These are phyloP conservation scores for Apodemia zela DNA, from an alignment of 2,888 invertebrate species.

Conservation along the genomic window DNA sequence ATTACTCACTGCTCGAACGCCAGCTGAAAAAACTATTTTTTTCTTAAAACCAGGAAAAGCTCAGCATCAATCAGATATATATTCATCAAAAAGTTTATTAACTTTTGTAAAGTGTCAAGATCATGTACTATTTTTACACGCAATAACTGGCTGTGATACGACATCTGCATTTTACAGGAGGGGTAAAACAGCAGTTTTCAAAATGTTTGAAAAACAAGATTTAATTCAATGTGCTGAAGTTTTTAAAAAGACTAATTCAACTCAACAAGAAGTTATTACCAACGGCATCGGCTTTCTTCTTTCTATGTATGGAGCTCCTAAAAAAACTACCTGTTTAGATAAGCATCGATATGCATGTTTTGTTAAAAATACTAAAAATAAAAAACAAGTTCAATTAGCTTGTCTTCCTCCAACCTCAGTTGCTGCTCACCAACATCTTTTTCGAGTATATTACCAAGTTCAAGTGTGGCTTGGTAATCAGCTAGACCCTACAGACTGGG, in stretches of 20 bases:
- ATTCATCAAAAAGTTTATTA: slow-evolving; percentile 35
- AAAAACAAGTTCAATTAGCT: slow-evolving; percentile 25
- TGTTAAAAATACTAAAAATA: slow-evolving; percentile 22
- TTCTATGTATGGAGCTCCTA: slow-evolving; percentile 23
- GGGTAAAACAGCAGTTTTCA: slow-evolving; percentile 24
- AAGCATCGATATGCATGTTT: slow-evolving; percentile 15
- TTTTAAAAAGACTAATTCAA: slow-evolving; percentile 23
- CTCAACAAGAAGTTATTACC: slow-evolving; percentile 19
- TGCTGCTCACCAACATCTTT: slow-evolving; percentile 32
- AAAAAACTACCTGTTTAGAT: slow-evolving; percentile 1
- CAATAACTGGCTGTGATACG: slow-evolving; percentile 30
- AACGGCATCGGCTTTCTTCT: slow-evolving; percentile 24
- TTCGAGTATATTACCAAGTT: slow-evolving; percentile 33
- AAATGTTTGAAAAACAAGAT: slow-evolving; percentile 23
- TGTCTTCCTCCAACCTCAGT: slow-evolving; percentile 25
- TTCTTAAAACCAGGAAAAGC: slow-evolving; percentile 36
- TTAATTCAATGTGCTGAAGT: slow-evolving; percentile 20
- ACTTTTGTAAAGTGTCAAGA: slow-evolving; percentile 33
- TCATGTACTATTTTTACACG: slow-evolving; percentile 32
- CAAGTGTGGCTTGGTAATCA: slow-evolving; percentile 35
- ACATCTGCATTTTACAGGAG: slow-evolving; percentile 33
- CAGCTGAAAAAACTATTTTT: slow-evolving; percentile 34
- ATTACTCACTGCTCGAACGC: slow-evolving; percentile 34
- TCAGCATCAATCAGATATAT: slow-evolving; percentile 32
- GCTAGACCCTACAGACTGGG: slow-evolving; percentile 34